These are phyloP conservation scores for Ibidorhyncha struthersii DNA, from an alignment of 2,113 vertebrate species.

Conservation along the genomic window DNA sequence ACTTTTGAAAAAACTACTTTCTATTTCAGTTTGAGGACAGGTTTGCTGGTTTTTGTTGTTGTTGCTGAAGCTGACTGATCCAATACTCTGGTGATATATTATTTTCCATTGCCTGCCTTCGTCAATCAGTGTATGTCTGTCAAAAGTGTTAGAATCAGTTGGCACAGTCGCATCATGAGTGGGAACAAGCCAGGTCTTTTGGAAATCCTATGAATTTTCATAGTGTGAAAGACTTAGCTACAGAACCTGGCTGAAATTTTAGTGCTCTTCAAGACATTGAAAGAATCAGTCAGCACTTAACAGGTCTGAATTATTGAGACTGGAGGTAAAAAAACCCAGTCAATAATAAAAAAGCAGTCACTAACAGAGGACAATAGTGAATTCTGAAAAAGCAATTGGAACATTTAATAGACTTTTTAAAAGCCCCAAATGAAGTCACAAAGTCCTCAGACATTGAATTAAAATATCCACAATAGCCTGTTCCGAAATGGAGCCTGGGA, in stretches of 20 bases:
- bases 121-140: neutral
- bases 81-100: constrained; percentile 6
- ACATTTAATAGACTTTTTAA: constrained; percentile 45
- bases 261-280: neutral
- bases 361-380: neutral
- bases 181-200: neutral
- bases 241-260: constrained; percentile 9
- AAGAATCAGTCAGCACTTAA: neutral
- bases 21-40: constrained; percentile 15
- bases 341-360: neutral
- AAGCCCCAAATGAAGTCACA: neutral
- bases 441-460: constrained; percentile 25
- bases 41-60: neutral
- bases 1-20: neutral
- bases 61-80: constrained; percentile 33
- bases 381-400: constrained; percentile 35
- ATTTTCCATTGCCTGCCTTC: neutral
- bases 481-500: neutral
- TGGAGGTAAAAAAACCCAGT: neutral
- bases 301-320: neutral
- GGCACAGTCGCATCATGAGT: neutral
- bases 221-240: neutral
- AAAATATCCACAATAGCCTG: constrained; percentile 7
- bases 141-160: constrained; percentile 13
- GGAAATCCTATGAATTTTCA: constrained; percentile 43